A percentile compares a stretch with the other conserved stretches of the same genome.
These are phyloP conservation scores for Seira ritae DNA, from an alignment of 2,888 invertebrate species.

Conservation along the genomic window DNA sequence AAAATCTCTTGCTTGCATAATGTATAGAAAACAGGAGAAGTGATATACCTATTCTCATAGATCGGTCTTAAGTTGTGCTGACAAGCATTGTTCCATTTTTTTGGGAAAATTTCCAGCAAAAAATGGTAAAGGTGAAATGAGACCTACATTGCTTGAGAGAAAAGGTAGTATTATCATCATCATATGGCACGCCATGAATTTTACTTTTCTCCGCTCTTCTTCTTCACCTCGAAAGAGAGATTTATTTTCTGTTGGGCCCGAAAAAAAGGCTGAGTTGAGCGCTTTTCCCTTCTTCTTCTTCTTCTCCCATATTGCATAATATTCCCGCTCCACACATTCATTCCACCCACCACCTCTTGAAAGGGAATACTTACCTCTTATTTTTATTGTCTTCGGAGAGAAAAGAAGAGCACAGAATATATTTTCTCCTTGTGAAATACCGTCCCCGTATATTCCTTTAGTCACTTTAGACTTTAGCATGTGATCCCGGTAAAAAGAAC, in stretches of 20 bases:
- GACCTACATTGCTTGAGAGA: not conserved
- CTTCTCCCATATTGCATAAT: not conserved
- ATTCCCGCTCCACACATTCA: not conserved
- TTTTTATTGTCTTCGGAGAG: not conserved
- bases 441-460: no score
- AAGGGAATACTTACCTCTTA: no score
- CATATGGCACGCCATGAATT: not conserved
- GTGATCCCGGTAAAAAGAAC: no score
- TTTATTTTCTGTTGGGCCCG: constrained; percentile 44
- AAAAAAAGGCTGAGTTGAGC: constrained; percentile 55
- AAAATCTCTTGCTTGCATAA: not conserved
- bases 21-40: no score
- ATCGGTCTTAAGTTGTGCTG: not conserved
- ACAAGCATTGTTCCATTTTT: not conserved
- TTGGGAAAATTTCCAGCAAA: not conserved
- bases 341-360: not conserved
- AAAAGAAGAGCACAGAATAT: no score
- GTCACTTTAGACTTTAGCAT: no score
- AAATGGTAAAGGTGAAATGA: not conserved
- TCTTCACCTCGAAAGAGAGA: constrained; percentile 20
- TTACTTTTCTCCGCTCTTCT: no score
- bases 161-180: not conserved
- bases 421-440: no score
- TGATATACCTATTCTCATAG: no score
- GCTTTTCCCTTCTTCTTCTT: constrained; percentile 39